phyloP scores from a whole-genome alignment of 1,140 invertebrate species.

The Aphelenchoides fujianensis region DNA sequence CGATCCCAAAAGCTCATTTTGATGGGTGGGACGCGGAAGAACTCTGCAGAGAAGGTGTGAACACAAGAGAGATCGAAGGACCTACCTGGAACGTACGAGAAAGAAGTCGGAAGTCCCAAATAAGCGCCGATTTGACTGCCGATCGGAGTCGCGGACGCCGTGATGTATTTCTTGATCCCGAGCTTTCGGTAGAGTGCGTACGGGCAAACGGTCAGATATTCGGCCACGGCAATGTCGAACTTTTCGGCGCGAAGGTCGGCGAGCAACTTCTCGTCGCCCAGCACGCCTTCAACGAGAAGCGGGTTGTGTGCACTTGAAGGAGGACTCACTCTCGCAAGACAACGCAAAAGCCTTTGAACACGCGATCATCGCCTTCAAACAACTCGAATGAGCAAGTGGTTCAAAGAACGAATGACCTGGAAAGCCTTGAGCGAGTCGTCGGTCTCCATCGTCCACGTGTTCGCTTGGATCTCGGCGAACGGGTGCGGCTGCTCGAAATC shows the following conservation, averaged over 20 bases:
- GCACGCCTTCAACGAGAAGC: neutral
- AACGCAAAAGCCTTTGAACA: neutral
- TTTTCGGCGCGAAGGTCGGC: slow-evolving; percentile 17
- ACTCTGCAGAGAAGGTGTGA: too few relatives aligned
- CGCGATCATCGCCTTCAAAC: neutral
- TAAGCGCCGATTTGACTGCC: neutral
- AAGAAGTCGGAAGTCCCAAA: slow-evolving; percentile 29
- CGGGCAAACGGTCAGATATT: slow-evolving; percentile 32
- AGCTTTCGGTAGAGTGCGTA: slow-evolving; percentile 35
- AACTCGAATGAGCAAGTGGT: neutral
- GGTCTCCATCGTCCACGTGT: neutral
- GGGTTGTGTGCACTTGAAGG: neutral
- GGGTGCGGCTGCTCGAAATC: neutral
- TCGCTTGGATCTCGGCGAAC: neutral
- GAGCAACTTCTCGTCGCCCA: slow-evolving; percentile 16
- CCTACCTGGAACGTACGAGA: slow-evolving; percentile 37
- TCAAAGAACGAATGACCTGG: neutral
- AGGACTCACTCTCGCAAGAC: neutral
- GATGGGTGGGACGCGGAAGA: neutral
- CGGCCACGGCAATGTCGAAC: slow-evolving; percentile 37
- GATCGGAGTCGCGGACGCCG: slow-evolving; percentile 32
- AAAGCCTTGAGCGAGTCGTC: neutral
- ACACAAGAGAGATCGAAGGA: neutral
- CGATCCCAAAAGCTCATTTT: neutral
- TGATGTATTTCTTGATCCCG: slow-evolving; percentile 32